Conservation (phyloP, 1,140 invertebrate species). For the Orius laevigatus region DNA sequence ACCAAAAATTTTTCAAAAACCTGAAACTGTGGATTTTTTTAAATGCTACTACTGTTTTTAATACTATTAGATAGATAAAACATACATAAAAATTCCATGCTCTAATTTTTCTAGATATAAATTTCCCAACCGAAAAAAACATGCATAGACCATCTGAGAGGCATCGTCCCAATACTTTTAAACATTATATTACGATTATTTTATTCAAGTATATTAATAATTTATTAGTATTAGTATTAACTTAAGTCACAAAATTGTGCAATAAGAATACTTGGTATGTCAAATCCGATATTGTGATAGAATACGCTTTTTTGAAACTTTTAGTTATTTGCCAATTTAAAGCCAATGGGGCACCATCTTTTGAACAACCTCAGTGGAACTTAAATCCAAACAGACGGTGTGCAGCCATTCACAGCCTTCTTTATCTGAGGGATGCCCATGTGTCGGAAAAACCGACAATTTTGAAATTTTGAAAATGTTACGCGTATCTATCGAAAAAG, state of each 20-base stretch:
- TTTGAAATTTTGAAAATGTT: too few species aligned
- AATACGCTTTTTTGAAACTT: background rate
- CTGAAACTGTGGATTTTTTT: too few species aligned
- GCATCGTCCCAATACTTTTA: conserved; percentile 5
- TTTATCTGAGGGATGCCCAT: background rate
- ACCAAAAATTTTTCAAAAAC: too few species aligned
- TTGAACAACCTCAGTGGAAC: conserved; percentile 2
- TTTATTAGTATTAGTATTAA: background rate
- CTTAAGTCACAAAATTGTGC: conserved; percentile 1
- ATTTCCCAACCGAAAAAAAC: conserved; percentile 1
- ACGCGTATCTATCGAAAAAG: too few species aligned
- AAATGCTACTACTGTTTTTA: too few species aligned
- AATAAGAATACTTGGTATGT: background rate
- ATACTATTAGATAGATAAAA: too few species aligned
- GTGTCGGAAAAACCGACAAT: too few species aligned
- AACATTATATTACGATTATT: too few species aligned
- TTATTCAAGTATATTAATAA: background rate
- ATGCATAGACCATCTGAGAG: background rate
- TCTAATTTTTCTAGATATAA: background rate
- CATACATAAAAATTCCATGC: too few species aligned
- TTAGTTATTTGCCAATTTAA: too few species aligned
- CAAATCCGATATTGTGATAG: background rate
- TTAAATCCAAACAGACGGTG: conserved; percentile 2
- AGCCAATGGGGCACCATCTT: conserved; percentile 2
- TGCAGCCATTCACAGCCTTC: conserved; percentile 7